phyloP scores from a whole-genome alignment of 2,113 vertebrate species.

The Ptilorrhoa leucosticta region DNA sequence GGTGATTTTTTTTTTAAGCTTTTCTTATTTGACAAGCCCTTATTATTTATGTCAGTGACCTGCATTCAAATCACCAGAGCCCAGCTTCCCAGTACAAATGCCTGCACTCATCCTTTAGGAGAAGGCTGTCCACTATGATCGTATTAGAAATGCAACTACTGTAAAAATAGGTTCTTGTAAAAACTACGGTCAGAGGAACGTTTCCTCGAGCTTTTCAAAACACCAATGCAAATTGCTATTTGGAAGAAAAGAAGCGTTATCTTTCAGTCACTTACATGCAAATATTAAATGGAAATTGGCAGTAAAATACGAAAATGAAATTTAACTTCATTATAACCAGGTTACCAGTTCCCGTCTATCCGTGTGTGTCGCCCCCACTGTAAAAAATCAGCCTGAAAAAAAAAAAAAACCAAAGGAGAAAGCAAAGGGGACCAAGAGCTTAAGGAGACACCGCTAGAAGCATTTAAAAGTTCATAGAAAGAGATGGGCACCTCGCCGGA shows the following conservation, averaged over 20 bases:
- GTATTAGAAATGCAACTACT: accelerated
- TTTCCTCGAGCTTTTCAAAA: background rate
- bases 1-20: background rate
- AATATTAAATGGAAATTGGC: background rate
- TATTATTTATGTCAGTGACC: background rate
- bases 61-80: background rate
- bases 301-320: background rate
- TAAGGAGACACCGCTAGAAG: background rate
- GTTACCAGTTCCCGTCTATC: background rate
- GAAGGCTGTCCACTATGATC: background rate
- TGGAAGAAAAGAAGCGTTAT: background rate
- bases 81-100: background rate
- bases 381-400: background rate
- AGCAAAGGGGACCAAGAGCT: background rate
- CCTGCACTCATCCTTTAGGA: background rate
- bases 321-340: background rate
- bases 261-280: background rate
- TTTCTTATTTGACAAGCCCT: background rate
- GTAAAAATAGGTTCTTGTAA: background rate
- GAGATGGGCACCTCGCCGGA: background rate
- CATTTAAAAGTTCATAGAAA: background rate
- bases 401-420: background rate
- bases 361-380: accelerated
- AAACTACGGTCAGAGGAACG: background rate
- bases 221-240: background rate